Evolutionary conservation across 1,140 invertebrate species (phyloP), one percentile per base, ranked within the genome.

Genomic region (Cyphomyrmex costatus): DNA sequence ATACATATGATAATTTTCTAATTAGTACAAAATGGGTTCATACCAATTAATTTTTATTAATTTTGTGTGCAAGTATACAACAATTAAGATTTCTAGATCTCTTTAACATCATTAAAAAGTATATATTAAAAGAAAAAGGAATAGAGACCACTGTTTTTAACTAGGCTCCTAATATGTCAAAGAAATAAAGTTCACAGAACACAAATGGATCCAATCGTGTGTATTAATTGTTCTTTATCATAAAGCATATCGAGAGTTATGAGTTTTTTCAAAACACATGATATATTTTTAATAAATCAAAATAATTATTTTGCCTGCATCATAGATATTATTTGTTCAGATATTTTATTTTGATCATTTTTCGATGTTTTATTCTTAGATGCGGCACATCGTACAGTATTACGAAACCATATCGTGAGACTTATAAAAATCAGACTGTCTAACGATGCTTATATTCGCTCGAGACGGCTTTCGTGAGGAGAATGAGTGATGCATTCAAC

Each of bases 401-500:
- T 49, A 42, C n/a, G 16, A 21, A 56, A 56, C 33, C 19, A 73
- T 21, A 49, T 83, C 27, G 36, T 36, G 14, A 12, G 6, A n/a
- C 16, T 60, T n/a, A 14, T 33, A 83, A 83, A 49, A 49, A 60
- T 60, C 27, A 16, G 7, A 19, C 19, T 21, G 30, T 27, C 51
- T 14, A 36, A n/a, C n/a, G 14, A 42, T 58, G n/a, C 24, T 71
- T n/a, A 58, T 24, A 16, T 56, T 83, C 19, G 24, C 24, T 49
- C 53, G 24, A 83, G 53, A 83, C 24, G 24, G 51, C 66, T 83
- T 83, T 58, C 33, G 70, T 85, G 86, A 58, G 53, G 53, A 68
- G 21, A 76, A 86, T 60, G 60, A 87, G 27, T 46, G 60, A 30
- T 87, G 63, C 33, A 85, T 82, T 88, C 70, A 82, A 78, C 83